phyloP scores from a whole-genome alignment of 2,888 invertebrate species.

The Agriotes lineatus region DNA sequence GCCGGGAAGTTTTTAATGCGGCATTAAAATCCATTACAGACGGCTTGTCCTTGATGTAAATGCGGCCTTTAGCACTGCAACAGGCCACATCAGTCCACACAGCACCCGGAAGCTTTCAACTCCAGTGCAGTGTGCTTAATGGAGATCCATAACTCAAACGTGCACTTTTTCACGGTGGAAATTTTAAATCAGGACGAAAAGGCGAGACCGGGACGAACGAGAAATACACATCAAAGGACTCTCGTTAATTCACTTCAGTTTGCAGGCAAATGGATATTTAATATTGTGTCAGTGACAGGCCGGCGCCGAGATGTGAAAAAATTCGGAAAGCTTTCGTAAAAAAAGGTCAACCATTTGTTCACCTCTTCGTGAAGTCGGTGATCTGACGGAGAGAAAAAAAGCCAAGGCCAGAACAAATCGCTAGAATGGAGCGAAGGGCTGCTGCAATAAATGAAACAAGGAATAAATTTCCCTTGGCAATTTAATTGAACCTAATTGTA shows the following conservation, averaged over 20 bases:
- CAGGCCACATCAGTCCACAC: conserved; percentile 1
- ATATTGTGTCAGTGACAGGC: neutral
- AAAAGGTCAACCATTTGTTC: no score
- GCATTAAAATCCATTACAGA: conserved; percentile 30
- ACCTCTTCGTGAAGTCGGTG: no score
- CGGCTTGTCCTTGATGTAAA: conserved; percentile 15
- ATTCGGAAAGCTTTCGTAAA: no score
- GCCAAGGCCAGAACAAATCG: neutral
- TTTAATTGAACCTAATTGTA: conserved; percentile 37
- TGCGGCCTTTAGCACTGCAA: conserved; percentile 13
- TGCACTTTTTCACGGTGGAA: neutral
- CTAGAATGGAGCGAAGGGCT: neutral
- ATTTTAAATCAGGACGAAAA: neutral
- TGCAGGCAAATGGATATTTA: neutral
- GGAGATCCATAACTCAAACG: conserved; percentile 10
- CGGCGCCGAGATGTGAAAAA: neutral
- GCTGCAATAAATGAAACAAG: conserved; percentile 20
- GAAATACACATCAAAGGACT: neutral
- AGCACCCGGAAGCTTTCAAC: conserved; percentile 19
- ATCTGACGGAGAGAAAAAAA: no score
- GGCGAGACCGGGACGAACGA: neutral
- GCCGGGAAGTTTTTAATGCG: conserved; percentile 28
- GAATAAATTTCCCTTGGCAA: conserved; percentile 28
- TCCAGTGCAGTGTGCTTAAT: conserved; percentile 2
- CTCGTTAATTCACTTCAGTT: no score